Percentiles rank a stretch among this genome's conserved stretches.
Conservation (phyloP, 2,113 vertebrate species). For the Psilopogon haemacephalus region DNA sequence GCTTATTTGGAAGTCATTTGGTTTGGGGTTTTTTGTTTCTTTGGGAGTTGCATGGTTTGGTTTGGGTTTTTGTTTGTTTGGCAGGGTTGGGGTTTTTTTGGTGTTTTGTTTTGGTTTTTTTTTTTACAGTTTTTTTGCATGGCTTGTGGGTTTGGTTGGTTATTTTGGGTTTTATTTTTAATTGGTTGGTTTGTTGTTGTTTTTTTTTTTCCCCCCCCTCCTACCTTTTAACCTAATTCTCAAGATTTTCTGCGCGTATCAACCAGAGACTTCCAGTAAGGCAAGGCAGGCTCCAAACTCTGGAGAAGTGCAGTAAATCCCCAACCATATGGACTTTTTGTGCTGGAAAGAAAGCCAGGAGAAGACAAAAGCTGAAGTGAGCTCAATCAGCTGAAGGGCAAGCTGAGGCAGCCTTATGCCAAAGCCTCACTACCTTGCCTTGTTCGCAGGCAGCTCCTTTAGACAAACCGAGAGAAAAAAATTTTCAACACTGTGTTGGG, state of each 20-base stretch:
- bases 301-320: not conserved
- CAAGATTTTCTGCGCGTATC: not conserved
- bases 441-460: constrained; percentile 38
- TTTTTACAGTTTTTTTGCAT: no score
- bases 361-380: constrained; percentile 18
- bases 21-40: no score
- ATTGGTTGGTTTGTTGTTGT: no score
- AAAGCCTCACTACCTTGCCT: constrained; percentile 31
- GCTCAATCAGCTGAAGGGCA: not conserved
- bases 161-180: no score
- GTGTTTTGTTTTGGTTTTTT: no score
- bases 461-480: constrained; percentile 34
- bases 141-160: no score
- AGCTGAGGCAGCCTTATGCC: not conserved
- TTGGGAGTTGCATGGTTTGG: no score
- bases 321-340: constrained; percentile 26
- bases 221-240: not conserved
- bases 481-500: not conserved
- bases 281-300: not conserved
- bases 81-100: no score
- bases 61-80: no score
- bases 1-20: no score
- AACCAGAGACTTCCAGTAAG: not conserved
- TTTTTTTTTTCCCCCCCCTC: not conserved
- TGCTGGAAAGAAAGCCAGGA: constrained; percentile 3